Percentiles rank a stretch among this genome's conserved stretches.
Conservation (phyloP, 2,888 invertebrate species). For the Cactoblastis cactorum region DNA sequence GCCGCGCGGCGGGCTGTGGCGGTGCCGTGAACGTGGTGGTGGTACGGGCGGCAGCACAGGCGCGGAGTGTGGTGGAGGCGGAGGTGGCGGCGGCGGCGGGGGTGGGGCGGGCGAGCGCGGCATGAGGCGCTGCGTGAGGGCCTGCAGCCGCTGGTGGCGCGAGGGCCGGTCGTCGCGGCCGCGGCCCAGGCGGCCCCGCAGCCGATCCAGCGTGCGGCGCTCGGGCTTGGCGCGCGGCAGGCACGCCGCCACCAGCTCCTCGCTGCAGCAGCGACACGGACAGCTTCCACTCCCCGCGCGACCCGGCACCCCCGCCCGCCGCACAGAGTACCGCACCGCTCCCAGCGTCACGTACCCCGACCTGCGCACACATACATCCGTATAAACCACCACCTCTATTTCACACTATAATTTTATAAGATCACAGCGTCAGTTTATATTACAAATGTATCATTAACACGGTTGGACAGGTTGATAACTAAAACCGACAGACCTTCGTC, state of each 20-base stretch:
- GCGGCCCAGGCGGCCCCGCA: slow-evolving; percentile 87
- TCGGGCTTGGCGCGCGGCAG: slow-evolving; percentile 73
- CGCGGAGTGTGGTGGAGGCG: slow-evolving; percentile 63
- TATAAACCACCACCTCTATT: background rate
- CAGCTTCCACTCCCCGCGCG: slow-evolving; percentile 76
- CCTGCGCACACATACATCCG: slow-evolving; percentile 40
- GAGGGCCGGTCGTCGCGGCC: slow-evolving; percentile 73
- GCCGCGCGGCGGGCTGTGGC: slow-evolving; percentile 72
- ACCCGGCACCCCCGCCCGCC: slow-evolving; percentile 80
- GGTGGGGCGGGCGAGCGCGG: slow-evolving; percentile 63
- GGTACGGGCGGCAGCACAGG: slow-evolving; percentile 79
- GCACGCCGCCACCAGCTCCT: slow-evolving; percentile 76
- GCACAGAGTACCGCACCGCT: slow-evolving; percentile 85
- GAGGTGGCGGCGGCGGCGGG: slow-evolving; percentile 30
- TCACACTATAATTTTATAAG: slow-evolving; percentile 15
- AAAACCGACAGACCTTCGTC: slow-evolving; percentile 2
- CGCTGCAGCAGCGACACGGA: slow-evolving; percentile 78
- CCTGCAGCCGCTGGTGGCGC: slow-evolving; percentile 85
- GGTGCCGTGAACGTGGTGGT: slow-evolving; percentile 73
- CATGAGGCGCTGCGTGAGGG: slow-evolving; percentile 88
- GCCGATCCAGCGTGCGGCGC: slow-evolving; percentile 88
- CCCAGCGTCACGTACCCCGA: slow-evolving; percentile 83
- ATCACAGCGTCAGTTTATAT: slow-evolving; percentile 32
- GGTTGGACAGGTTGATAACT: background rate
- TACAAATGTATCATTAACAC: background rate